Conservation (phyloP, 1,140 invertebrate genomes). For the Calephelis virginiensis region DNA sequence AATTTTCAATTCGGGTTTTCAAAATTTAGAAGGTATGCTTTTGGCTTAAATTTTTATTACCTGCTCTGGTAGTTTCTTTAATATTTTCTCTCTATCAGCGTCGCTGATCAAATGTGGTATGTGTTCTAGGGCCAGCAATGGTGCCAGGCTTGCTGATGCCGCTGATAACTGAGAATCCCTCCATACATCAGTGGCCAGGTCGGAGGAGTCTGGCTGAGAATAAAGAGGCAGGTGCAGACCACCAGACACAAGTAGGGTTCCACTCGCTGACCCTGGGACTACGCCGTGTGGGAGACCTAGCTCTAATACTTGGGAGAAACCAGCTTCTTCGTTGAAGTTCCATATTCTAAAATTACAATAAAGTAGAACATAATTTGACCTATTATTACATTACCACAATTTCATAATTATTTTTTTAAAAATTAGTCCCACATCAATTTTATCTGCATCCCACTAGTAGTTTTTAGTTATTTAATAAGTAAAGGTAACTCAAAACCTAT, state of each 20-base stretch:
- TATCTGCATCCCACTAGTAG: no score
- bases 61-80: conserved; percentile 76
- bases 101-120: conserved; percentile 74
- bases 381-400: no score
- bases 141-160: conserved; percentile 59
- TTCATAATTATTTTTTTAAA: no score
- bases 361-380: no score
- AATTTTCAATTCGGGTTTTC: no score
- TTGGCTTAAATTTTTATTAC: conserved; percentile 34
- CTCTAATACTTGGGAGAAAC: conserved; percentile 83
- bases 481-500: no score
- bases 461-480: no score
- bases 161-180: conserved; percentile 63
- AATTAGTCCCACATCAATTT: no score
- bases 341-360: conserved; percentile 77
- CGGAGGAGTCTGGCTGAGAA: conserved; percentile 44
- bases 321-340: conserved; percentile 84
- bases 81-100: conserved; percentile 62
- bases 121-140: conserved; percentile 71
- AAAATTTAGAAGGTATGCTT: no score
- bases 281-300: conserved; percentile 80
- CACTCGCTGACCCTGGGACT: conserved; percentile 81
- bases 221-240: conserved; percentile 79
- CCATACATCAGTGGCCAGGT: conserved; percentile 62
- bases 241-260: conserved; percentile 79